Evolutionary conservation across 2,797 vertebrate genomes (phyloP).

Genomic region (Pterois miles): DNA sequence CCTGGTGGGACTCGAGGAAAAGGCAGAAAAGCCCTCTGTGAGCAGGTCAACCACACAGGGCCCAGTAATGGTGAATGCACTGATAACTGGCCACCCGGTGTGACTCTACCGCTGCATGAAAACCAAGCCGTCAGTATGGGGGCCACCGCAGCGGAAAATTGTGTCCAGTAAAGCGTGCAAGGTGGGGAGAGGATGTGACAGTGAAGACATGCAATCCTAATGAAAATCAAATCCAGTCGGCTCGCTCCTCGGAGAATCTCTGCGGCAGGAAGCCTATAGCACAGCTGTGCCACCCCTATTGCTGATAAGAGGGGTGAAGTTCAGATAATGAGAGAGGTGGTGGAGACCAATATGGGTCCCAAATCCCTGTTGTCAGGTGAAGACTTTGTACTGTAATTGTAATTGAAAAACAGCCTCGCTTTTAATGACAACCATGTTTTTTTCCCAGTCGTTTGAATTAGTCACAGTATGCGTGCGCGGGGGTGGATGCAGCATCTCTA

Average conservation of each 20-base stretch:
- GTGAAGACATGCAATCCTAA: constrained; percentile 82
- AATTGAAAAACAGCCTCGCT: constrained; percentile 4
- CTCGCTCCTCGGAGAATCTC: constrained; percentile 46
- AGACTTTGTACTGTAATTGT: neutral
- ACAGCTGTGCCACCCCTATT: constrained; percentile 13
- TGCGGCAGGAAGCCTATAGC: constrained; percentile 41
- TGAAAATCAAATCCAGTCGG: constrained; percentile 82
- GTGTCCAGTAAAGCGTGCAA: constrained; percentile 82
- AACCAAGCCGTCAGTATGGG: constrained; percentile 70
- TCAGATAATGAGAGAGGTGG: constrained; percentile 43
- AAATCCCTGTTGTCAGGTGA: neutral
- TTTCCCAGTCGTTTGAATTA: constrained; percentile 21
- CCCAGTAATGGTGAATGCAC: constrained; percentile 61
- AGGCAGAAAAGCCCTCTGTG: constrained; percentile 57
- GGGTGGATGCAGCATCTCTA: constrained; percentile 3
- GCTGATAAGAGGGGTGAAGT: constrained; percentile 52
- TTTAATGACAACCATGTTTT: constrained; percentile 14
- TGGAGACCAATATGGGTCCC: neutral
- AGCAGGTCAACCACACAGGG: constrained; percentile 60
- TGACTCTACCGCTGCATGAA: constrained; percentile 64
- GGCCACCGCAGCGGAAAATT: constrained; percentile 80
- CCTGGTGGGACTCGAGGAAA: constrained; percentile 35
- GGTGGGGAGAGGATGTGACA: constrained; percentile 77
- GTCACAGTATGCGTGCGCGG: neutral
- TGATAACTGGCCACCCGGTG: constrained; percentile 71